A percentile compares a stretch with the other conserved stretches of the same genome.
Conservation (phyloP, 2,797 vertebrate species). For the Harpia harpyja region DNA sequence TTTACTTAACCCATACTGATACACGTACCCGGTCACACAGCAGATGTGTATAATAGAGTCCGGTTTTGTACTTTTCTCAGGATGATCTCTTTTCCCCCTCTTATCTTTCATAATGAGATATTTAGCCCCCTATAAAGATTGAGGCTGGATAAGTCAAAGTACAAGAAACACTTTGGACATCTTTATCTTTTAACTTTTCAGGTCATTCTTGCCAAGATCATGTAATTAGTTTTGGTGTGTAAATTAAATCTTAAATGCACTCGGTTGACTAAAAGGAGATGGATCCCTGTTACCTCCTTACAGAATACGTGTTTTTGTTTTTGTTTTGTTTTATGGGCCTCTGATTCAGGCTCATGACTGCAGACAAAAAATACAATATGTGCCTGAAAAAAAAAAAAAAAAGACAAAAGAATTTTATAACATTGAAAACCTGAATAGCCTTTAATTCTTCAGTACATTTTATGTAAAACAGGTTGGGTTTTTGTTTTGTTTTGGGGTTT, state of each 20-base stretch:
- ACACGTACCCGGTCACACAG: neutral
- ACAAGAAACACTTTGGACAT: slow-evolving; percentile 34
- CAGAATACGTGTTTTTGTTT: slow-evolving; percentile 39
- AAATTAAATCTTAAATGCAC: slow-evolving; percentile 73
- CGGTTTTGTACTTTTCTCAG: slow-evolving; percentile 35
- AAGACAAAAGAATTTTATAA: slow-evolving; percentile 84
- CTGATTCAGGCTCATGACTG: slow-evolving; percentile 74
- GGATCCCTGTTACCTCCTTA: slow-evolving; percentile 76
- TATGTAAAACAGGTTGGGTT: slow-evolving; percentile 76
- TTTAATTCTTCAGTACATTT: slow-evolving; percentile 81
- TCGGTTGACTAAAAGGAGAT: slow-evolving; percentile 68
- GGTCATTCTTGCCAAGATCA: slow-evolving; percentile 44
- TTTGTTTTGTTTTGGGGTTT: slow-evolving; percentile 63
- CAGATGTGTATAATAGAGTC: neutral
- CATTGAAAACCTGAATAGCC: slow-evolving; percentile 82
- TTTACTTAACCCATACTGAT: neutral
- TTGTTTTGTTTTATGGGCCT: slow-evolving; percentile 70
- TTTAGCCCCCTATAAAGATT: slow-evolving; percentile 25
- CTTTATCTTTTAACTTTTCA: slow-evolving; percentile 56
- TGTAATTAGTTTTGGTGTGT: slow-evolving; percentile 69
- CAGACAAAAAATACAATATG: slow-evolving; percentile 81
- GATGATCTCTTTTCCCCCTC: slow-evolving; percentile 10
- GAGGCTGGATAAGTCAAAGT: slow-evolving; percentile 48
- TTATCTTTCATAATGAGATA: neutral
- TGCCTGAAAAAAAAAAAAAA: slow-evolving; percentile 82